Conservation (phyloP, 2,888 invertebrate genomes). For the Chironomus riparius region DNA sequence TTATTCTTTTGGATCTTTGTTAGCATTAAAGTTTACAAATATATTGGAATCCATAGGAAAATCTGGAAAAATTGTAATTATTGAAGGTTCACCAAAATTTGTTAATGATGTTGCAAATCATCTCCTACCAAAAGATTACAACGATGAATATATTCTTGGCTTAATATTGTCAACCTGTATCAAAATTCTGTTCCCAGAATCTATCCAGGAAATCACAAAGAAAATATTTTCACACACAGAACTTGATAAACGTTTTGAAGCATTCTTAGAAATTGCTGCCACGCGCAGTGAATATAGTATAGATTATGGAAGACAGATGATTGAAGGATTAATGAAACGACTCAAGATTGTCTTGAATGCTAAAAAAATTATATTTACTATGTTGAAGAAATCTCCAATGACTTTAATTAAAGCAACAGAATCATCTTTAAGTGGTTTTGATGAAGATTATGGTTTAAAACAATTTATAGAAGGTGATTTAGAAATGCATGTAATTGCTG, state of each 20-base stretch:
- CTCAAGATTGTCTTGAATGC: not conserved
- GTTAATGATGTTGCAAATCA: slow-evolving; percentile 45
- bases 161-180: not conserved
- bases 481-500: not conserved
- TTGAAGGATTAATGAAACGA: not conserved
- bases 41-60: slow-evolving; percentile 59
- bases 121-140: slow-evolving; percentile 32
- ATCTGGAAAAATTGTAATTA: slow-evolving; percentile 54
- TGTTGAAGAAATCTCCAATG: slow-evolving; percentile 47
- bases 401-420: slow-evolving; percentile 56
- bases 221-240: not conserved
- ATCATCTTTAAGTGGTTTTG: slow-evolving; percentile 45
- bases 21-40: slow-evolving; percentile 67
- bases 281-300: not conserved
- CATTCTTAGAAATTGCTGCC: not conserved
- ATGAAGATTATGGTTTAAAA: slow-evolving; percentile 58
- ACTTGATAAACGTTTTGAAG: not conserved
- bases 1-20: slow-evolving; percentile 78
- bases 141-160: slow-evolving; percentile 35
- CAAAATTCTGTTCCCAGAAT: not conserved
- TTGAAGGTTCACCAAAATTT: slow-evolving; percentile 75
- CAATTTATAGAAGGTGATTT: slow-evolving; percentile 41
- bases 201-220: not conserved
- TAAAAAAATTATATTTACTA: not conserved
- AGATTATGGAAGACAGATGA: slow-evolving; percentile 10